Percentiles rank a stretch among this genome's conserved stretches.
Conservation (phyloP, 2,888 invertebrate species). For the Ichneumon xanthorius region DNA sequence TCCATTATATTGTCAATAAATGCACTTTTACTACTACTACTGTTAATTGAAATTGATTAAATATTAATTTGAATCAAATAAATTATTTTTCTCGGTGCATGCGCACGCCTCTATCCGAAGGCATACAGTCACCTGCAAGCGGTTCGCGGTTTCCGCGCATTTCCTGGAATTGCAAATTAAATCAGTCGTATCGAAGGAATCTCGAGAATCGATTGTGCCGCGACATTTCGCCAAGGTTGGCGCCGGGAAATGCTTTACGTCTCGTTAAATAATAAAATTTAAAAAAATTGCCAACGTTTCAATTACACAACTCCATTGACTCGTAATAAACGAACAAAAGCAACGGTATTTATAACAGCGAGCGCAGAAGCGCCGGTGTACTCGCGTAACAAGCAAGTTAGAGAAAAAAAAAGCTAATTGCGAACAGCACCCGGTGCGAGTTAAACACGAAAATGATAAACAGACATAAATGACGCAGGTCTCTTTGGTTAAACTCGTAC, state of each 20-base stretch:
- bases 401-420: constrained; percentile 54
- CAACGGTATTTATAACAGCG: background rate
- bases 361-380: background rate
- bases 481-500: constrained; percentile 36
- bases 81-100: background rate
- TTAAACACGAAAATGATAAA: constrained; percentile 60
- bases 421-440: constrained; percentile 47
- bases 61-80: background rate
- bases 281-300: constrained; percentile 8
- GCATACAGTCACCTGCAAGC: background rate
- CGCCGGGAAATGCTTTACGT: constrained; percentile 2
- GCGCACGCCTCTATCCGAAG: background rate
- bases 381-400: constrained; percentile 37
- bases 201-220: constrained; percentile 34
- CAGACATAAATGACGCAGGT: constrained; percentile 58
- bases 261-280: constrained; percentile 28
- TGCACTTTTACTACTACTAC: no score
- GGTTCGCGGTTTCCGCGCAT: background rate
- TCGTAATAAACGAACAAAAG: constrained; percentile 7
- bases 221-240: constrained; percentile 19
- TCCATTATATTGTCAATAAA: no score
- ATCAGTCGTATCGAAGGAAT: constrained; percentile 43
- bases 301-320: constrained; percentile 38
- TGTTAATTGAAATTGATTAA: background rate
- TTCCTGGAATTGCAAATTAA: constrained; percentile 13